phyloP scores from a whole-genome alignment of 2,888 invertebrate species.

The Petrophora chlorosata region DNA sequence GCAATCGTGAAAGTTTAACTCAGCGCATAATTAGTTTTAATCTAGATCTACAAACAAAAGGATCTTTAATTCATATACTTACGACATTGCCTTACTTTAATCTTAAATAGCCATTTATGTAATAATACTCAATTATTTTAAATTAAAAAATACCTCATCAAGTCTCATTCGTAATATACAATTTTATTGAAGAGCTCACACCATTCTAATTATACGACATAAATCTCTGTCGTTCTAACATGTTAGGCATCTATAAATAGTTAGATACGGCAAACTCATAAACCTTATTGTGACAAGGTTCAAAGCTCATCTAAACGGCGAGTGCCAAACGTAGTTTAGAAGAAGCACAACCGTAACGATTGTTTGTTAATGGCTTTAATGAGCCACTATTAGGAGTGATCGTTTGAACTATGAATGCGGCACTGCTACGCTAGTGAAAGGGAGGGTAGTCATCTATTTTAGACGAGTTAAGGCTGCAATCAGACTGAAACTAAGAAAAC shows the following conservation, averaged over 20 bases:
- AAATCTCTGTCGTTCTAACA: neutral
- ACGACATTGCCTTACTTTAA: too few species aligned
- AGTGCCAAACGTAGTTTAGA: slow-evolving; percentile 32
- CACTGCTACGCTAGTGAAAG: slow-evolving; percentile 75
- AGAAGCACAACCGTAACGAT: slow-evolving; percentile 37
- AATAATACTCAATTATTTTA: neutral
- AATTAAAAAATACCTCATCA: slow-evolving; percentile 16
- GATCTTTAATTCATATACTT: too few species aligned
- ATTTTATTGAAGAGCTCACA: slow-evolving; percentile 7
- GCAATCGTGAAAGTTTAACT: too few species aligned
- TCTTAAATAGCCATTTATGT: too few species aligned
- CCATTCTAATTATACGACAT: neutral
- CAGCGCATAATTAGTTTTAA: too few species aligned
- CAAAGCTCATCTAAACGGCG: slow-evolving; percentile 11
- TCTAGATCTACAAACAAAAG: too few species aligned
- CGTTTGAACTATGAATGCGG: slow-evolving; percentile 60
- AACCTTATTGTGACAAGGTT: slow-evolving; percentile 16
- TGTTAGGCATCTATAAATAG: too few species aligned
- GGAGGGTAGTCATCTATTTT: slow-evolving; percentile 78
- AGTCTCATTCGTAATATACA: slow-evolving; percentile 24
- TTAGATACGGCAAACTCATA: neutral
- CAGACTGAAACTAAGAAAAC: slow-evolving; percentile 5
- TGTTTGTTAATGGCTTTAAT: slow-evolving; percentile 40
- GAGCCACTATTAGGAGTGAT: slow-evolving; percentile 40
- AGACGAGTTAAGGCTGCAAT: slow-evolving; percentile 60